Base-by-base conservation (phyloP, 2,113 vertebrate species). In the Cranoglanis bouderius region DNA sequence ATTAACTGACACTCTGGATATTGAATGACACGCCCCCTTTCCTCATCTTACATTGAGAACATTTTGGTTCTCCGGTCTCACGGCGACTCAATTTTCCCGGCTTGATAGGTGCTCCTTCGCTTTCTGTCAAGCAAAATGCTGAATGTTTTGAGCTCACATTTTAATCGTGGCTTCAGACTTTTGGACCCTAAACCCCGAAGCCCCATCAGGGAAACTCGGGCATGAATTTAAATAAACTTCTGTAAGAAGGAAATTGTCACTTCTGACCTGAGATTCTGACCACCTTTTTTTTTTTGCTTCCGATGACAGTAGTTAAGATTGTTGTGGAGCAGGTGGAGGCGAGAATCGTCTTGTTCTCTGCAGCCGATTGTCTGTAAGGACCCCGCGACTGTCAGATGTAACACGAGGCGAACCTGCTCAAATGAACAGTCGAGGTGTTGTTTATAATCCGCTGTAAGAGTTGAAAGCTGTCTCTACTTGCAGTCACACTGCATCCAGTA, bases 381-480 rank as follows among this genome's bases (percentile, higher is more conserved):
- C 35, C 3, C 0, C 1, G 18, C 2, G 26, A 6, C 35, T 19
- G 29, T 67, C 29, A 67, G 70, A 40, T 38, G 21, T 43, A 26
- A 26, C 72, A 24, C 1, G 1, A 74, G 70, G 7, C 4, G 70
- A 24, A 40, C 18, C 35, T 40, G 40, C 40, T 77, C 3, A 46
- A 43, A 77, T 43, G 74, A 85, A 82, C 49, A 85, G 51, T 40
- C 61, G 24, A 46, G 63, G 55, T 51, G 19, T 29, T 82, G 77
- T 53, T 87, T 81, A 63, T 46, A 19, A 51, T 53, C 18, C 6
- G 2, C 14, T 32, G 74, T 63, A 24, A 21, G n/a, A 46, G 38
- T 26, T 32, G 51, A 46, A 46, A 43, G 19, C 40, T 26, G 40
- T 26, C 74, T 46, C 40, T 1, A 1, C 70, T 86, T 35, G 59